phyloP scores from a whole-genome alignment of 2,113 vertebrate genomes.

The Platichthys flesus region DNA sequence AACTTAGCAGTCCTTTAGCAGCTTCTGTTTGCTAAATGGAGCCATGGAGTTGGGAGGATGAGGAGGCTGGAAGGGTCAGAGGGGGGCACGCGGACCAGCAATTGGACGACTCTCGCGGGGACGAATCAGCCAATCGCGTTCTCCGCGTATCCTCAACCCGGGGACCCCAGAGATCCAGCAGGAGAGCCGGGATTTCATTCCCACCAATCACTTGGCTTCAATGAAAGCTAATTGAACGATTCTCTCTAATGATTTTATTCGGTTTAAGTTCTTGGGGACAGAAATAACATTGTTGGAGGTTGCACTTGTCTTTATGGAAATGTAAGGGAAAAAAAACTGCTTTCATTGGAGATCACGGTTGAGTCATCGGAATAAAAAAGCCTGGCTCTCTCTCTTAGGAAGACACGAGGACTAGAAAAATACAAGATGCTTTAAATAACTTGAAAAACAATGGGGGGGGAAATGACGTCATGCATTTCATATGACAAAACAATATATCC shows the following conservation, averaged over 20 bases:
- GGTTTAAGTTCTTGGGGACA: constrained; percentile 61
- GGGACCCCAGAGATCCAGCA: constrained; percentile 62
- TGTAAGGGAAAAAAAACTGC: constrained; percentile 2
- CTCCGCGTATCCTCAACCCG: constrained; percentile 71
- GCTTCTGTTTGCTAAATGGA: constrained; percentile 83
- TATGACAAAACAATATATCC: background rate
- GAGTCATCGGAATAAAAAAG: constrained; percentile 23
- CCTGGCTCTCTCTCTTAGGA: constrained; percentile 2
- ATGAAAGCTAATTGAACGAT: constrained; percentile 74
- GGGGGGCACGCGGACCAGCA: constrained; percentile 63
- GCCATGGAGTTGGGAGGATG: constrained; percentile 76
- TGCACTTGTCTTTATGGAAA: constrained; percentile 70
- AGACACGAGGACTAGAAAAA: background rate
- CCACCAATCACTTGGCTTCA: constrained; percentile 76
- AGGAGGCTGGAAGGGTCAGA: constrained; percentile 78
- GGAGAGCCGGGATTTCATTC: constrained; percentile 69
- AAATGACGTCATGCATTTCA: background rate
- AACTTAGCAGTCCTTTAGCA: constrained; percentile 80
- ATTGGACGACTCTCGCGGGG: constrained; percentile 70
- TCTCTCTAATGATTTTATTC: constrained; percentile 71
- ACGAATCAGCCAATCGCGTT: constrained; percentile 72
- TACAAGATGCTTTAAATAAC: background rate
- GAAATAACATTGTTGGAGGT: constrained; percentile 63
- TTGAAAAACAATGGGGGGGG: background rate
- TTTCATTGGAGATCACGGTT: constrained; percentile 14